Percentiles rank a stretch among this genome's conserved stretches.
phyloP scores from a whole-genome alignment of 2,888 invertebrate genomes.

The Notodonta ziczac region DNA sequence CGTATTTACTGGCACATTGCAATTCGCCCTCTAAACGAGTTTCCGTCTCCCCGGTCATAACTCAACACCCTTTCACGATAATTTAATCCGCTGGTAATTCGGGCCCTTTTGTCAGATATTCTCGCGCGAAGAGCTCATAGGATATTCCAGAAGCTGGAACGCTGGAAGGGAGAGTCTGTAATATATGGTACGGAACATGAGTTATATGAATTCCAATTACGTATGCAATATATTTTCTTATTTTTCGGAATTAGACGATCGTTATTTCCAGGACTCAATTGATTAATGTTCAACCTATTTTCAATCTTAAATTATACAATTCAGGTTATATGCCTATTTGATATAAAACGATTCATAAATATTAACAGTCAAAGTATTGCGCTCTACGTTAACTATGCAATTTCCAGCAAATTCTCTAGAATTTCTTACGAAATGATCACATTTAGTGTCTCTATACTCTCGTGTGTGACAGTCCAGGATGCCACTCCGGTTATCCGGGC shows the following conservation, averaged over 20 bases:
- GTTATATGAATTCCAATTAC: background rate
- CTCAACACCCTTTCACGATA: constrained; percentile 62
- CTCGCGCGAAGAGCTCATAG: constrained; percentile 30
- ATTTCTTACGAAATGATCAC: background rate
- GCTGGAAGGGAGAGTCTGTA: constrained; percentile 17
- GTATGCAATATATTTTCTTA: background rate
- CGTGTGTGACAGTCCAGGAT: background rate
- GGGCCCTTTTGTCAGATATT: constrained; percentile 58
- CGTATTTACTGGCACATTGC: constrained; percentile 31
- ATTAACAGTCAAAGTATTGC: no score
- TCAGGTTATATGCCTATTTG: no score
- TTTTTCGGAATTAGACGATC: no score
- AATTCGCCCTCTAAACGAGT: constrained; percentile 41
- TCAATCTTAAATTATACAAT: no score
- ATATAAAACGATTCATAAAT: no score
- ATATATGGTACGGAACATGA: background rate
- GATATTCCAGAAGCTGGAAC: constrained; percentile 21
- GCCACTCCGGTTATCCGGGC: constrained; percentile 29
- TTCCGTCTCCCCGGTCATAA: constrained; percentile 53
- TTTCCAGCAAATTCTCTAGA: background rate
- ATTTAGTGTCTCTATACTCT: constrained; percentile 5
- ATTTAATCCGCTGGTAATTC: constrained; percentile 63
- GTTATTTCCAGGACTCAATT: no score
- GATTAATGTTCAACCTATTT: no score
- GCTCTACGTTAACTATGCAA: background rate